Percentiles rank a stretch among this genome's conserved stretches.
phyloP scores from a whole-genome alignment of 1,140 invertebrate genomes.

The Euglossa dilemma region DNA sequence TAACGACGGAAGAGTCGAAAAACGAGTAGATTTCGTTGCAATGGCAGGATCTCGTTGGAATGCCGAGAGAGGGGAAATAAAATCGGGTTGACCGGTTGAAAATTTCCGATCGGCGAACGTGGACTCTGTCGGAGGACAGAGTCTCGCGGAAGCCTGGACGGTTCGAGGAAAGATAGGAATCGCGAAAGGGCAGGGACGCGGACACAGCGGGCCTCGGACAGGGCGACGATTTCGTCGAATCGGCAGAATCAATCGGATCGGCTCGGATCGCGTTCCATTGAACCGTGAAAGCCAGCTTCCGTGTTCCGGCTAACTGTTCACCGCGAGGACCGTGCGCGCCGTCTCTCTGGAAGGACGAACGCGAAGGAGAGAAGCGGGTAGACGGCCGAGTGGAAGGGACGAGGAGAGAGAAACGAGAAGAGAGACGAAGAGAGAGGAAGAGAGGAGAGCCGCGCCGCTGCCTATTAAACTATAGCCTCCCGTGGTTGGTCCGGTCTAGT shows the following conservation, averaged over 20 bases:
- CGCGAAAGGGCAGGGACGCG: no score
- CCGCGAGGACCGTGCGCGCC: constrained; percentile 30
- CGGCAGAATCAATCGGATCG: constrained; percentile 19
- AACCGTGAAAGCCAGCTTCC: constrained; percentile 65
- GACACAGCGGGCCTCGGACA: neutral
- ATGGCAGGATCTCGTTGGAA: no score
- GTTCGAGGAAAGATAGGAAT: no score
- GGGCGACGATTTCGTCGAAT: constrained; percentile 26
- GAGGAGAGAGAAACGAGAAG: neutral
- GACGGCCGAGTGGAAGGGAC: neutral
- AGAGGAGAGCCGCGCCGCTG: neutral
- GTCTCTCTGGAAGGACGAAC: constrained; percentile 45
- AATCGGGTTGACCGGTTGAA: no score
- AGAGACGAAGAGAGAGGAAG: neutral
- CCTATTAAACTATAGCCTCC: constrained; percentile 23
- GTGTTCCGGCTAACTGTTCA: constrained; percentile 65
- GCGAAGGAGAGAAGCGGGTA: neutral
- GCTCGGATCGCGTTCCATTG: constrained; percentile 56
- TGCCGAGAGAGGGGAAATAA: no score
- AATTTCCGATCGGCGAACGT: no score
- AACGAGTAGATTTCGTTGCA: no score
- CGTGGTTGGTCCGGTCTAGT: constrained; percentile 36
- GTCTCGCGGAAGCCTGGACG: no score
- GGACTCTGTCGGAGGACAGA: no score
- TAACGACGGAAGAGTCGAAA: no score